These are phyloP conservation scores for Liodrosophila aerea DNA, from an alignment of 2,888 invertebrate species.

Conservation along the genomic window DNA sequence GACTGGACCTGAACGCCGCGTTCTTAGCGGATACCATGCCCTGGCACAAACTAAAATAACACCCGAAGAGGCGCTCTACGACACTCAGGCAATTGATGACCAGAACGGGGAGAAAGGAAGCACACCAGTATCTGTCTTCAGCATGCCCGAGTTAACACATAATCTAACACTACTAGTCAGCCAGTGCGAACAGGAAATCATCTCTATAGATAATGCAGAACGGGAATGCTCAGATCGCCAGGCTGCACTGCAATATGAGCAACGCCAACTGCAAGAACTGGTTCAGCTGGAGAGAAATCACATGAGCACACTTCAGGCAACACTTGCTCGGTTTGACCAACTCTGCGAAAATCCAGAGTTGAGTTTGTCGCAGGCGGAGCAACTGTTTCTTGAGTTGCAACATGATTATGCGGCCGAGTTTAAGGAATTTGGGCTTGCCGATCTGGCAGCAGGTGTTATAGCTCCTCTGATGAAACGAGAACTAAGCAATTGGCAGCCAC, in stretches of 20 bases:
- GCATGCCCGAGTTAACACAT: constrained; percentile 94
- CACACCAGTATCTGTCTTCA: constrained; percentile 84
- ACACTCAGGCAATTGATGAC: constrained; percentile 83
- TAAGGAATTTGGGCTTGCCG: constrained; percentile 91
- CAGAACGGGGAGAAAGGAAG: constrained; percentile 9
- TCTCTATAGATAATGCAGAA: constrained; percentile 90
- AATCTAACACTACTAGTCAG: constrained; percentile 96
- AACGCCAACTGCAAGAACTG: constrained; percentile 86
- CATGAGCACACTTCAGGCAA: constrained; percentile 87
- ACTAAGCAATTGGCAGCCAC: constrained; percentile 90
- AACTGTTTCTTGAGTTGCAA: constrained; percentile 82
- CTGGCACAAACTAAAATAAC: constrained; percentile 87
- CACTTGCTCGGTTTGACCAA: constrained; percentile 87
- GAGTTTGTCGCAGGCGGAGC: constrained; percentile 82
- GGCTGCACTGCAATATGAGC: constrained; percentile 90
- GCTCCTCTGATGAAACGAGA: constrained; percentile 91
- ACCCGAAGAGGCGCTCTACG: constrained; percentile 85
- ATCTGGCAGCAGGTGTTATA: constrained; percentile 92
- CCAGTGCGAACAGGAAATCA: constrained; percentile 97
- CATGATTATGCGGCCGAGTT: constrained; percentile 89
- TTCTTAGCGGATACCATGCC: constrained; percentile 96
- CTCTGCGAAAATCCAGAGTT: constrained; percentile 80
- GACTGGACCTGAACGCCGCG: constrained; percentile 97
- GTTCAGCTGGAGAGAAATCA: constrained; percentile 88
- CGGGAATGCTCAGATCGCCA: constrained; percentile 91